phyloP scores from a whole-genome alignment of 2,113 vertebrate species.

The Hemiscyllium ocellatum region DNA sequence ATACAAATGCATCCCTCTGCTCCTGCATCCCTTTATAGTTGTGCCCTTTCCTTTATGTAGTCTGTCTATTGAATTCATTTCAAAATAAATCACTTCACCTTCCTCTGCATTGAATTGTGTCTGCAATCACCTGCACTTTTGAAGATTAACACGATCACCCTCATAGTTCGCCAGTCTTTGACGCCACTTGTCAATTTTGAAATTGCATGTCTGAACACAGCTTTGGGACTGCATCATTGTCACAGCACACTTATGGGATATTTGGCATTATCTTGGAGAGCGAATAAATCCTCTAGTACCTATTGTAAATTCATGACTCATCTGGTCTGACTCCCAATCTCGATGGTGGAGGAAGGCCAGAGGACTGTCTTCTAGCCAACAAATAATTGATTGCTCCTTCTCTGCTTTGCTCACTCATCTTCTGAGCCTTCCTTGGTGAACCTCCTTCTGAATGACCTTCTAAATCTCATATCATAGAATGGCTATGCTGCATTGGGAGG shows the following conservation, averaged over 20 bases:
- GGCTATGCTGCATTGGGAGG: too few species aligned
- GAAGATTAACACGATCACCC: too few species aligned
- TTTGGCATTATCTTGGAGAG: background rate
- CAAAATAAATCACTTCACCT: too few species aligned
- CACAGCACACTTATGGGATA: background rate
- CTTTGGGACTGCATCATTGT: background rate
- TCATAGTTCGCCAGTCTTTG: too few species aligned
- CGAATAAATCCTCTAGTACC: background rate
- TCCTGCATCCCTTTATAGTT: too few species aligned
- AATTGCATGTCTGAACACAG: background rate
- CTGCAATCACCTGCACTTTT: too few species aligned
- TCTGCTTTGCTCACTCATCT: background rate
- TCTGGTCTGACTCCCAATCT: background rate
- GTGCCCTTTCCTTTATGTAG: too few species aligned
- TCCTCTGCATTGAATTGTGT: too few species aligned
- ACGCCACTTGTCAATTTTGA: background rate
- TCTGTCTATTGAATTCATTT: too few species aligned
- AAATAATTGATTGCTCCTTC: background rate
- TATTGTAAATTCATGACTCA: background rate
- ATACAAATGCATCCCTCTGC: too few species aligned
- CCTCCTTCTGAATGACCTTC: background rate
- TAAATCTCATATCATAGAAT: background rate
- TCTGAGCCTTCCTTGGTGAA: background rate
- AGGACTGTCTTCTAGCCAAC: background rate
- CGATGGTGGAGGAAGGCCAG: background rate